Evolutionary conservation across 2,113 vertebrate species (phyloP), one percentile per base, ranked within the genome.

Genomic region (Odontophorus gujanensis): DNA sequence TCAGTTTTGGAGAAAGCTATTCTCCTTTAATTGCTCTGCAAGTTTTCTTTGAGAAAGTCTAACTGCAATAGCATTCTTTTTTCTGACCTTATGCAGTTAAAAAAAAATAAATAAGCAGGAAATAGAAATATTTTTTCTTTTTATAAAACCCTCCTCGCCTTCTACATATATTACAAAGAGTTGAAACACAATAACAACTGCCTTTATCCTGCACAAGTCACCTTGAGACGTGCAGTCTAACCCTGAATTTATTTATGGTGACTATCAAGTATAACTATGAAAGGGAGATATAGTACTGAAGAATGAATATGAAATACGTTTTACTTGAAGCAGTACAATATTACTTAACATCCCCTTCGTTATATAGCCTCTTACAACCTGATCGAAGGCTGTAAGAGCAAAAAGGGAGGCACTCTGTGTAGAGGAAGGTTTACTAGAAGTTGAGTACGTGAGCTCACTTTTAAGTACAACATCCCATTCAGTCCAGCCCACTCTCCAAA

Each of bases 151-250:
- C 20, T 88, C 38, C 47, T 74, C 92, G 42, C 50, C 28, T 95
- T 92, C 68, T 59, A 63, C 17, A 40, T 40, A n/a, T 38, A 71
- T 80, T 80, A 85, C 87, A 95, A 93, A 96, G 89, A 80, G 20
- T 36, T 82, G 67, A 82, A 85, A 58, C 63, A 81, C 71, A 67
- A 6, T 80, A 95, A 84, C 61, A 90, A 40, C 63, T 91, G 42
- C 75, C 78, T 95, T 95, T 82, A 87, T 93, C 47, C 81, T 85
- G 67, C 48, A 36, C 30, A 81, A 84, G 80, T 95, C 93, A 96
- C 96, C 93, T 86, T 95, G 92, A 95, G 83, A 91, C 34, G 81
- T 74, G 42, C 74, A 77, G 42, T 74, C 78, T 94, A 93, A 91
- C 62, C 78, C 78, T 89, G 78, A 77, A 71, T 95, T 95, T 95